phyloP scores from a whole-genome alignment of 2,797 vertebrate genomes.

The Australoheros facetus region DNA sequence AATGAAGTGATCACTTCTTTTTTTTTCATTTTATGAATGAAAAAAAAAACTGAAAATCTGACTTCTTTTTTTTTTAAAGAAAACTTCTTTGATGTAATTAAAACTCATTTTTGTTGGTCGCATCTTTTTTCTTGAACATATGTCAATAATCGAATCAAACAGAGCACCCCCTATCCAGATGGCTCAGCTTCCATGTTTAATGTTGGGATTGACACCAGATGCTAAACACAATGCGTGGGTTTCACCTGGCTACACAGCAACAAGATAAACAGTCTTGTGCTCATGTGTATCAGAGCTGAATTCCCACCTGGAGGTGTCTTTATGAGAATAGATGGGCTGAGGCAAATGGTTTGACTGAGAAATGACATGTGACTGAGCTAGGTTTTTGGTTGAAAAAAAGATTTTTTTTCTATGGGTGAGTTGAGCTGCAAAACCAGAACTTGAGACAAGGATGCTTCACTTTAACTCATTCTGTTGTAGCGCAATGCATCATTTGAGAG shows the following conservation, averaged over 20 bases:
- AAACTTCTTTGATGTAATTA: background rate
- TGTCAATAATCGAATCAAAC: conserved; percentile 38
- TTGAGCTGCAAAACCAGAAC: conserved; percentile 7
- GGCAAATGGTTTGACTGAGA: conserved; percentile 23
- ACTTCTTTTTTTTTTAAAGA: background rate
- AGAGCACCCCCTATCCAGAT: conserved; percentile 52
- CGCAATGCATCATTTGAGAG: conserved; percentile 53
- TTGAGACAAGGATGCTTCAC: background rate
- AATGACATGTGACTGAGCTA: conserved; percentile 20
- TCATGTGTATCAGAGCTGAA: conserved; percentile 27
- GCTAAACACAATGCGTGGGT: conserved; percentile 51
- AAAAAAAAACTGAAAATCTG: background rate
- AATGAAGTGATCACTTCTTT: background rate
- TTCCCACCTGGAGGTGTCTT: conserved; percentile 15
- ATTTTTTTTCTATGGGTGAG: background rate
- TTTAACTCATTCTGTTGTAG: conserved; percentile 21
- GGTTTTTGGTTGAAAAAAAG: background rate
- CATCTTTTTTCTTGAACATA: conserved; percentile 8
- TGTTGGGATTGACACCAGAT: conserved; percentile 46
- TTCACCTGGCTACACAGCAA: conserved; percentile 54
- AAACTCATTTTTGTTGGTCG: conserved; percentile 10
- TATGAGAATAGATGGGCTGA: conserved; percentile 17
- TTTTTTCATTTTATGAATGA: background rate
- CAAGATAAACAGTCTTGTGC: conserved; percentile 30
- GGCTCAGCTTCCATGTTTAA: conserved; percentile 49